Evolutionary conservation across 2,113 vertebrate species (phyloP).

Genomic region (Syngnathoides biaculeatus): DNA sequence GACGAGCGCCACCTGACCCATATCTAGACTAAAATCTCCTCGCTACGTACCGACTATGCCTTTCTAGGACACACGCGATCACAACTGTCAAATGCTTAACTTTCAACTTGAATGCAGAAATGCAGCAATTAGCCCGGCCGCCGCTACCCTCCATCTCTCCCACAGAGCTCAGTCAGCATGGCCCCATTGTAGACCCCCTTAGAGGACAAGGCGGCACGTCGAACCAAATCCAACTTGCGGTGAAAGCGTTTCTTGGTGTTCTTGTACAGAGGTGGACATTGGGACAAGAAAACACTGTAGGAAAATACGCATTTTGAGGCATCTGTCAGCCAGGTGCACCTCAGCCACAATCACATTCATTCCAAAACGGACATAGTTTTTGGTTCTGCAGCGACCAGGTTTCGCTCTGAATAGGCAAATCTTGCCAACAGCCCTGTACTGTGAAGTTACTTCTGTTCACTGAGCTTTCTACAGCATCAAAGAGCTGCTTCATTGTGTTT

Average conservation of each 20-base stretch:
- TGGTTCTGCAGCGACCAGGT: background rate
- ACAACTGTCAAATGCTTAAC: conserved; percentile 8
- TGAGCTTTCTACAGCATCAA: conserved; percentile 9
- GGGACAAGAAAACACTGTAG: background rate
- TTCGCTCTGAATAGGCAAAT: background rate
- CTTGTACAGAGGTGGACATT: background rate
- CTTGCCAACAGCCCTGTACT: background rate
- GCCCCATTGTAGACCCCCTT: background rate
- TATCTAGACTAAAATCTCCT: background rate
- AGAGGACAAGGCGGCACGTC: background rate
- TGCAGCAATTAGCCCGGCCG: background rate
- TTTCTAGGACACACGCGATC: conserved; percentile 10
- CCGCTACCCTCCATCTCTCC: background rate
- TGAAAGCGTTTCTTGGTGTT: background rate
- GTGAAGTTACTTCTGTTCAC: background rate
- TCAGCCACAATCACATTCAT: conserved; percentile 13
- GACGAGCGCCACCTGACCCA: background rate
- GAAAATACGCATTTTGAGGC: background rate
- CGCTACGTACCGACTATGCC: background rate
- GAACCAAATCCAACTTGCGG: background rate
- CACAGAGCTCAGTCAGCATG: background rate
- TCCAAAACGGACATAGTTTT: background rate
- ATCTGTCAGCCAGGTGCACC: conserved; percentile 38
- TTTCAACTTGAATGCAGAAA: conserved; percentile 6
- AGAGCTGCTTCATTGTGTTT: background rate